A percentile compares a stretch with the other conserved stretches of the same genome.
phyloP scores from a whole-genome alignment of 2,888 invertebrate species.

The Chrysina gloriosa region DNA sequence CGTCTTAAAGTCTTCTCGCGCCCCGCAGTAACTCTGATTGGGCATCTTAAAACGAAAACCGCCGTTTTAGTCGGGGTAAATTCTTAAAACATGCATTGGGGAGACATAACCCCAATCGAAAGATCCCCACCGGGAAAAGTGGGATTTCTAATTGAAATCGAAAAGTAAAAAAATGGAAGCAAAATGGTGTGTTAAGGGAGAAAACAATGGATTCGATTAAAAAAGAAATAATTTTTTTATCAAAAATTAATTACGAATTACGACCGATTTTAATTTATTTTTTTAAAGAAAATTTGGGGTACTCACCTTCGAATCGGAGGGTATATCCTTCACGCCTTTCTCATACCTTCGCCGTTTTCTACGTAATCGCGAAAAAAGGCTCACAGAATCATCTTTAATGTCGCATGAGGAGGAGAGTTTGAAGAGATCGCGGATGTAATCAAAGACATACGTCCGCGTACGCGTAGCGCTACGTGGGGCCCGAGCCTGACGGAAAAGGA shows the following conservation, averaged over 20 bases:
- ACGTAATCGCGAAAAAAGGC: constrained; percentile 23
- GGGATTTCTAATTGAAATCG: no score
- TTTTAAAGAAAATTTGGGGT: background rate
- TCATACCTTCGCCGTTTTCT: constrained; percentile 44
- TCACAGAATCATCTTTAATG: constrained; percentile 41
- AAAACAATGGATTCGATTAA: constrained; percentile 41
- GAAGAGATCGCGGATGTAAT: constrained; percentile 25
- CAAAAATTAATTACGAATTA: background rate
- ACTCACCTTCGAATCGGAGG: constrained; percentile 17
- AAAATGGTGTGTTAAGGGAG: constrained; percentile 49
- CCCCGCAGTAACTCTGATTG: constrained; percentile 46
- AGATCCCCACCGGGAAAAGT: background rate
- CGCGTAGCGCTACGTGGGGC: background rate
- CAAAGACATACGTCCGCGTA: constrained; percentile 14
- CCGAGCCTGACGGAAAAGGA: background rate
- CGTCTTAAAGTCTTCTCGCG: constrained; percentile 51
- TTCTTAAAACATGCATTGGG: constrained; percentile 34
- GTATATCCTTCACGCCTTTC: constrained; percentile 38
- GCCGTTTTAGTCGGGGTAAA: no score
- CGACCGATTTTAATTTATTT: background rate
- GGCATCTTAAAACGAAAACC: constrained; percentile 45
- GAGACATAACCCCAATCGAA: background rate
- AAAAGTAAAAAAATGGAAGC: constrained; percentile 13
- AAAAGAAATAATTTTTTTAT: background rate
- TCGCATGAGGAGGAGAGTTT: constrained; percentile 42